Percentiles rank a stretch among this genome's conserved stretches.
Evolutionary conservation across 2,113 vertebrate genomes (phyloP).

Genomic region (Erythrocebus patas): DNA sequence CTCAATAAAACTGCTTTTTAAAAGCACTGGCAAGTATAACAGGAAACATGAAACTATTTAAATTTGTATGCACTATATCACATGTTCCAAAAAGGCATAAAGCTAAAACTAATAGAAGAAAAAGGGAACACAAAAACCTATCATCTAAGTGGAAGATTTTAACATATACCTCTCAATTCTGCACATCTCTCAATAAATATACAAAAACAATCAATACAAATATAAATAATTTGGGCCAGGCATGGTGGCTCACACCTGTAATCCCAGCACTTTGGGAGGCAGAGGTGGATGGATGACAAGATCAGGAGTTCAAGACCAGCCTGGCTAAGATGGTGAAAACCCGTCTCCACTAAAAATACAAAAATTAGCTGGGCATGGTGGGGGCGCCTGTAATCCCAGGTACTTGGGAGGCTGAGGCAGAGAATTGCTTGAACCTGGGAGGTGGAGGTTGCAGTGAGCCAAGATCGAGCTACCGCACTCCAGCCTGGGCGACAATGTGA

Average conservation of each 20-base stretch:
- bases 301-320: no score
- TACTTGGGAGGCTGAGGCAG: no score
- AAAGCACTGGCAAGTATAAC: neutral
- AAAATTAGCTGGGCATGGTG: no score
- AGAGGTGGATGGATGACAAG: no score
- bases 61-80: neutral
- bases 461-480: fast-evolving
- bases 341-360: no score
- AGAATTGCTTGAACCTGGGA: no score
- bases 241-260: no score
- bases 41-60: neutral
- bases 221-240: neutral
- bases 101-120: neutral
- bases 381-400: no score
- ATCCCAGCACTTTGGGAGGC: no score
- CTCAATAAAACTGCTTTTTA: neutral
- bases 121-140: neutral
- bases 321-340: no score
- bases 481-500: no score
- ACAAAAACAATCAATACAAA: neutral
- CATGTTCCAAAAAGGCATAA: neutral
- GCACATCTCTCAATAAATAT: neutral
- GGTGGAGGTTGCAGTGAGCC: no score
- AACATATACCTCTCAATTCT: neutral
- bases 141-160: neutral